Evolutionary conservation across 2,113 vertebrate genomes (phyloP).

Genomic region (Carassius gibelio): DNA sequence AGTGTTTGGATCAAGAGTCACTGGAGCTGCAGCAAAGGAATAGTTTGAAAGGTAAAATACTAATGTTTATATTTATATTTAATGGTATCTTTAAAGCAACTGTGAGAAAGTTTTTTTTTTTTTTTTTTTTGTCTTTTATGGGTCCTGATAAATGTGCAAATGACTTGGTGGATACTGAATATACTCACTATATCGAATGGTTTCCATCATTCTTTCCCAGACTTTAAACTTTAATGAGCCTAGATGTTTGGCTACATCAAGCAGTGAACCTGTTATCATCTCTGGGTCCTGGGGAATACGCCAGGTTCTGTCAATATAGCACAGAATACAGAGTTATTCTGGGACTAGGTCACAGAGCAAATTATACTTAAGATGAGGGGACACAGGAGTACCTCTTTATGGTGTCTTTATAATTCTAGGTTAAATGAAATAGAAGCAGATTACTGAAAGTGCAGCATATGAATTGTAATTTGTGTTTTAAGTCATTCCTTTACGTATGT

Average conservation of each 20-base stretch:
- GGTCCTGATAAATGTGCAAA: not conserved
- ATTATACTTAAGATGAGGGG: not conserved
- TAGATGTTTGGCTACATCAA: slow-evolving; percentile 76
- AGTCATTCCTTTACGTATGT: not conserved
- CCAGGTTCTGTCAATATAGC: slow-evolving; percentile 72
- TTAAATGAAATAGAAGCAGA: slow-evolving; percentile 43
- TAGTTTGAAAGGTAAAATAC: not conserved
- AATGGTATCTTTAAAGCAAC: not conserved
- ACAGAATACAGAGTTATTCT: not conserved
- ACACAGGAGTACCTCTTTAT: slow-evolving; percentile 68
- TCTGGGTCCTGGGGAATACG: slow-evolving; percentile 62
- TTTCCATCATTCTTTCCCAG: slow-evolving; percentile 79
- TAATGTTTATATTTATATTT: not conserved
- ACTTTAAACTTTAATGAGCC: slow-evolving; percentile 76
- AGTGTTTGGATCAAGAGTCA: slow-evolving; percentile 78
- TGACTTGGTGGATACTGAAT: not conserved
- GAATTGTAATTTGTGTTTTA: not conserved
- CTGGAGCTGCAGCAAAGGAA: slow-evolving; percentile 64
- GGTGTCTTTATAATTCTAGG: slow-evolving; percentile 78
- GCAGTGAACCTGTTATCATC: slow-evolving; percentile 62
- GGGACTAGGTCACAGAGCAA: not conserved
- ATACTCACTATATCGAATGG: slow-evolving; percentile 75
- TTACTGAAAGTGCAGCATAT: not conserved
- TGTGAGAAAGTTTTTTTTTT: not conserved
- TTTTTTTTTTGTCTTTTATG: not conserved